A percentile compares a stretch with the other conserved stretches of the same genome.
Conservation (phyloP, 2,113 vertebrate genomes). For the Ameiurus melas region DNA sequence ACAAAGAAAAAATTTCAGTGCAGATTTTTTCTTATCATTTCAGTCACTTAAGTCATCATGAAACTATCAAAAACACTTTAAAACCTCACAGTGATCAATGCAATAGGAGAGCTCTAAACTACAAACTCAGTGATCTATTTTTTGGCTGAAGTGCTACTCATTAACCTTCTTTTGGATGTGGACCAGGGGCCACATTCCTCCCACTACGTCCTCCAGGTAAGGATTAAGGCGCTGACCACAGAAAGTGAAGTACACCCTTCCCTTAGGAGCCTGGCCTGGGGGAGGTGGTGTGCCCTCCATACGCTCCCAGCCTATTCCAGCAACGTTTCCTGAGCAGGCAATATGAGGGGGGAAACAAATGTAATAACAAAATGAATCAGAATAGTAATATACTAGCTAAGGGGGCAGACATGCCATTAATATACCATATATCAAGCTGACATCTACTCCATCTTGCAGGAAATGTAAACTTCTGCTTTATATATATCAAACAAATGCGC, state of each 20-base stretch:
- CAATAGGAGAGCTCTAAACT: background rate
- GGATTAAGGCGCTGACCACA: constrained; percentile 92
- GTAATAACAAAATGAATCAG: background rate
- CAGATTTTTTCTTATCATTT: too few species aligned
- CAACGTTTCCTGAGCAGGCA: constrained; percentile 81
- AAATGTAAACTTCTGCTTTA: background rate
- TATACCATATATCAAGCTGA: background rate
- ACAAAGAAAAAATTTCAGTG: too few species aligned
- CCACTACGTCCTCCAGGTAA: constrained; percentile 90
- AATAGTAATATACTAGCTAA: background rate
- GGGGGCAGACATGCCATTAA: background rate
- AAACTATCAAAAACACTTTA: background rate
- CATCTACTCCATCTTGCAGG: background rate
- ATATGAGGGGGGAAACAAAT: background rate
- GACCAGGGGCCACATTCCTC: constrained; percentile 98
- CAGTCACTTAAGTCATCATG: background rate
- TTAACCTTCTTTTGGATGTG: constrained; percentile 96
- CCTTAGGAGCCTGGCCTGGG: constrained; percentile 93
- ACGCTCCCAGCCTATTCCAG: constrained; percentile 97
- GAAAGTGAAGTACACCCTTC: constrained; percentile 96
- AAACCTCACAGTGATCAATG: background rate
- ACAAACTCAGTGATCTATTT: background rate
- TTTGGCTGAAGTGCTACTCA: constrained; percentile 46
- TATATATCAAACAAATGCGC: background rate
- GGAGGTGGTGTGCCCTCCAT: constrained; percentile 93